phyloP scores from a whole-genome alignment of 2,797 vertebrate species.

The Gallirallus australis region DNA sequence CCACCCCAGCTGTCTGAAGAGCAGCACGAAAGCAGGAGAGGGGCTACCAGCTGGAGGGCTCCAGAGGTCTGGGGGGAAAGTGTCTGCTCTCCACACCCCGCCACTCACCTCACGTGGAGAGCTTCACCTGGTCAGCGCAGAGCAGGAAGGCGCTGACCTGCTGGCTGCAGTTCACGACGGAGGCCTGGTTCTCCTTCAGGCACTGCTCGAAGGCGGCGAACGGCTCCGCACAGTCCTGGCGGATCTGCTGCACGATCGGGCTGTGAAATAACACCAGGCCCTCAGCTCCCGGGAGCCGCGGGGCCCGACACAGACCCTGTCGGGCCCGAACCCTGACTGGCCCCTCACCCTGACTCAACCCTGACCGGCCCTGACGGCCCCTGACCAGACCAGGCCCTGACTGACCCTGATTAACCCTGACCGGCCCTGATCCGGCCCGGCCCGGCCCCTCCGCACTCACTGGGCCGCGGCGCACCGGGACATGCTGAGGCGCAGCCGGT shows the following conservation, averaged over 20 bases:
- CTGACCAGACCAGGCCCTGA: no score
- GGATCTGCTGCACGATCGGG: constrained; percentile 92
- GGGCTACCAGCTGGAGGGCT: rapidly evolving
- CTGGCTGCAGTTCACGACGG: constrained; percentile 81
- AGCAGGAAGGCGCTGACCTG: constrained; percentile 86
- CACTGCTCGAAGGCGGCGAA: constrained; percentile 90
- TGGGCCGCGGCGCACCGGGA: constrained; percentile 78
- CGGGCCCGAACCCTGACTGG: no score
- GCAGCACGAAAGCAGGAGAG: neutral
- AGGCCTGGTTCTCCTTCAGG: constrained; percentile 84
- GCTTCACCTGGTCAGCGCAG: constrained; percentile 89
- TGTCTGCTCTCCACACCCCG: rapidly evolving
- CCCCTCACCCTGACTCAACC: no score
- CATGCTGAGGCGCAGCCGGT: constrained; percentile 88
- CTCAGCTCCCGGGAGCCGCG: neutral
- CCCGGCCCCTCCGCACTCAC: neutral
- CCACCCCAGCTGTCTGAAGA: no score
- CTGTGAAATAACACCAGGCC: constrained; percentile 58
- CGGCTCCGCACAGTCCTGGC: constrained; percentile 83
- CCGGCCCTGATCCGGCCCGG: no score
- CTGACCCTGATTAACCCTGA: no score
- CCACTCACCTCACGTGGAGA: constrained; percentile 34
- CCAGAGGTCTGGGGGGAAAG: rapidly evolving
- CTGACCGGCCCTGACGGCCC: no score
- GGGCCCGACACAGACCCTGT: no score